Conservation (phyloP, 2,113 vertebrate genomes). For the Chiloscyllium plagiosum region DNA sequence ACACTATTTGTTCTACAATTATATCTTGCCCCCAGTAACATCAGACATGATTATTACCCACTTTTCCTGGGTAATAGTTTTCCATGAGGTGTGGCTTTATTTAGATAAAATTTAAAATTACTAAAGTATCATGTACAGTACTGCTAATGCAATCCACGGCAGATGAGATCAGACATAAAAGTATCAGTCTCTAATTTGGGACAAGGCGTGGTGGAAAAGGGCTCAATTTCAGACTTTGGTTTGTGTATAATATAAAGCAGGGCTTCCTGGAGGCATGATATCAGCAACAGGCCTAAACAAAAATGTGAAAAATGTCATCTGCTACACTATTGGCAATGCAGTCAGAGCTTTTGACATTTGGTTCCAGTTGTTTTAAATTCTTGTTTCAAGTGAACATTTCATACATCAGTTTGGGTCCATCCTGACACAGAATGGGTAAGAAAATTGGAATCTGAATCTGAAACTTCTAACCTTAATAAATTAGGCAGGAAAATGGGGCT, state of each 20-base stretch:
- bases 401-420: not conserved
- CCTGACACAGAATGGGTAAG: not conserved
- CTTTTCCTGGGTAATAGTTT: not conserved
- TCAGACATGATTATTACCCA: not conserved
- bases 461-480: not conserved
- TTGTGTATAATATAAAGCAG: not conserved
- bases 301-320: not conserved
- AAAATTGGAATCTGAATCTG: not conserved
- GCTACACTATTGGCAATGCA: not conserved
- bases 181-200: slow-evolving; percentile 23
- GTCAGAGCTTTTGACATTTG: not conserved
- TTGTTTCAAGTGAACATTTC: not conserved
- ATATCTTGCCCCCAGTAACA: not conserved
- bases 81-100: not conserved
- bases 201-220: not conserved
- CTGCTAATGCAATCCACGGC: not conserved
- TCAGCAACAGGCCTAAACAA: not conserved
- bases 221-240: not conserved
- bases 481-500: not conserved
- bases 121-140: not conserved
- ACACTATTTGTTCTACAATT: slow-evolving; percentile 4
- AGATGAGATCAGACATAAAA: not conserved
- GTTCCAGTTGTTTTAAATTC: not conserved
- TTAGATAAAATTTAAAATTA: not conserved
- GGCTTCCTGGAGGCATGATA: not conserved